Conservation (phyloP, 2,797 vertebrate genomes). For the Pangasius sanitwongsei region DNA sequence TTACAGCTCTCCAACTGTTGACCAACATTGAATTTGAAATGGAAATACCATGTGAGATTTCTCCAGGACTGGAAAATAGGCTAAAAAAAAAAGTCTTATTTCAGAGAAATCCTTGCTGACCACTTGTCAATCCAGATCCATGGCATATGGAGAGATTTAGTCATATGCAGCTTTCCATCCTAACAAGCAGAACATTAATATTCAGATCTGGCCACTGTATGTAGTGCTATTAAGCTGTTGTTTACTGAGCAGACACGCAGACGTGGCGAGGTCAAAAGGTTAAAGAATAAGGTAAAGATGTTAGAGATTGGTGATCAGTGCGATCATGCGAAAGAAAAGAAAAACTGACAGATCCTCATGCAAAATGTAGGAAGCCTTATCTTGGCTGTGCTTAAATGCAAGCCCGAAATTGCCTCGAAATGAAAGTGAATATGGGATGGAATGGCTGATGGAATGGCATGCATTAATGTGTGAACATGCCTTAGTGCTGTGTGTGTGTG, state of each 20-base stretch:
- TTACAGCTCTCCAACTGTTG: slow-evolving; percentile 60
- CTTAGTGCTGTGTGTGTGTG: background rate
- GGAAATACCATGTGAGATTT: slow-evolving; percentile 63
- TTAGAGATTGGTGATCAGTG: slow-evolving; percentile 18
- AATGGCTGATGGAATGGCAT: slow-evolving; percentile 25
- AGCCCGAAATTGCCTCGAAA: slow-evolving; percentile 31
- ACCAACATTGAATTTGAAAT: slow-evolving; percentile 70
- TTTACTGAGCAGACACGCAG: background rate
- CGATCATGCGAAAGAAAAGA: slow-evolving; percentile 1
- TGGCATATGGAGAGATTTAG: slow-evolving; percentile 16
- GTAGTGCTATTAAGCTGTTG: background rate
- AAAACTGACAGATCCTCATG: slow-evolving; percentile 17
- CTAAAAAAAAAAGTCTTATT: slow-evolving; percentile 29
- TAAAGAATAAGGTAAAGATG: slow-evolving; percentile 16
- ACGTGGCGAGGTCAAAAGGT: slow-evolving; percentile 18
- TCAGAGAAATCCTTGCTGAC: slow-evolving; percentile 35
- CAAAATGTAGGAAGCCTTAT: slow-evolving; percentile 10
- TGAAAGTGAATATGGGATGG: slow-evolving; percentile 47
- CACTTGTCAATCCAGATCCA: slow-evolving; percentile 30
- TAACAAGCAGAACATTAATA: slow-evolving; percentile 14
- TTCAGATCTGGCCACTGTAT: background rate
- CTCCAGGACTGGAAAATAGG: slow-evolving; percentile 25
- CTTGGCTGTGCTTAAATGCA: slow-evolving; percentile 16
- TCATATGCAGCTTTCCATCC: background rate
- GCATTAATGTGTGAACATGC: slow-evolving; percentile 28